These are phyloP conservation scores for Dendrolimus houi DNA, from an alignment of 2,888 invertebrate species.

Conservation along the genomic window DNA sequence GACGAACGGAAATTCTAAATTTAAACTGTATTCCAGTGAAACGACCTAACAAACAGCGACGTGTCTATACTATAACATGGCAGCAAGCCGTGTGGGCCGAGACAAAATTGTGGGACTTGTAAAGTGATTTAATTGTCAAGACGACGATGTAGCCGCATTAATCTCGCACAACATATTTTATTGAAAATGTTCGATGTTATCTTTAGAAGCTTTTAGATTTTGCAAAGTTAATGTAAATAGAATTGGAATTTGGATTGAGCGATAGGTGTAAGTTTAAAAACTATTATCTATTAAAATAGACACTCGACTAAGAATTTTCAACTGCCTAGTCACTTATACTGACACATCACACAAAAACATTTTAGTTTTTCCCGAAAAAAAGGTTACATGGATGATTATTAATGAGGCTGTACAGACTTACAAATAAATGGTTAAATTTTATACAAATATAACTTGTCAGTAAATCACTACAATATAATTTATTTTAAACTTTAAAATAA, in stretches of 20 bases:
- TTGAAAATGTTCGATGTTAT: conserved; percentile 21
- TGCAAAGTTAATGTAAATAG: background rate
- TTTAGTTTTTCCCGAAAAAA: no score
- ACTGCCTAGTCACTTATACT: no score
- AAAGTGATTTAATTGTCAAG: conserved; percentile 65
- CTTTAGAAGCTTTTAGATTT: background rate
- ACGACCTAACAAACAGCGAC: conserved; percentile 47
- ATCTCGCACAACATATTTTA: conserved; percentile 22
- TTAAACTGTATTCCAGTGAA: conserved; percentile 68
- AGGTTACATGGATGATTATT: no score
- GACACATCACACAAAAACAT: no score
- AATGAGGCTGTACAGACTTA: no score
- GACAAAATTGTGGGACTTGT: conserved; percentile 43
- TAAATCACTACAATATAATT: no score
- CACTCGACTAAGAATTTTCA: no score
- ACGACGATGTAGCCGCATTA: conserved; percentile 39
- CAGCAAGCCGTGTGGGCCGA: conserved; percentile 48
- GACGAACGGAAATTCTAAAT: conserved; percentile 71
- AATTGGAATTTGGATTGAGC: background rate
- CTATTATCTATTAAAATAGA: no score
- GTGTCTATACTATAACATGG: conserved; percentile 55
- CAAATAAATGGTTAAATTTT: no score
- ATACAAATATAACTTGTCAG: no score
- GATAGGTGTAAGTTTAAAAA: no score
- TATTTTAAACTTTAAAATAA: no score